These are phyloP conservation scores for Aphelinus atriplicis DNA, from an alignment of 1,140 invertebrate genomes.

Conservation along the genomic window DNA sequence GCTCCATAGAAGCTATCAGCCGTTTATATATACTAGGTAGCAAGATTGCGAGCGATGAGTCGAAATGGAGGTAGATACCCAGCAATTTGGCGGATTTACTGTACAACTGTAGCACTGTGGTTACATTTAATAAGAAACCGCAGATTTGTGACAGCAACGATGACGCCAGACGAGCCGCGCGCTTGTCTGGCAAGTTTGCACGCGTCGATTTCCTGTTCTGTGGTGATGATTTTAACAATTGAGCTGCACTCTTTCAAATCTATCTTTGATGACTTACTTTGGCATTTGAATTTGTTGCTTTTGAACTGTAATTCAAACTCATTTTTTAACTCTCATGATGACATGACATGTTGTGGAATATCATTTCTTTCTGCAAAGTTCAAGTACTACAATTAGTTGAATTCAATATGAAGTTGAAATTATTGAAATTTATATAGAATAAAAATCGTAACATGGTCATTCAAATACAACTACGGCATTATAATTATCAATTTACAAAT, in stretches of 20 bases:
- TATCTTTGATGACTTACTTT: background rate
- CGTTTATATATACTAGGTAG: slow-evolving; percentile 57
- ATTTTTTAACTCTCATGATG: too few relatives aligned
- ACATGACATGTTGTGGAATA: too few relatives aligned
- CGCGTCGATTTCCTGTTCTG: slow-evolving; percentile 38
- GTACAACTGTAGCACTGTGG: slow-evolving; percentile 57
- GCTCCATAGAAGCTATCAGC: slow-evolving; percentile 37
- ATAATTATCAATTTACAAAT: too few relatives aligned
- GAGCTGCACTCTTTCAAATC: background rate
- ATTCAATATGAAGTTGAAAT: too few relatives aligned
- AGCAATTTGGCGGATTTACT: slow-evolving; percentile 58
- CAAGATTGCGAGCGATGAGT: slow-evolving; percentile 45
- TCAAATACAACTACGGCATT: too few relatives aligned
- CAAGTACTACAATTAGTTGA: too few relatives aligned
- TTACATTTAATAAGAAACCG: slow-evolving; percentile 65
- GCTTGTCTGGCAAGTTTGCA: slow-evolving; percentile 24
- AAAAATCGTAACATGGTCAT: too few relatives aligned
- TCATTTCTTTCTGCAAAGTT: too few relatives aligned
- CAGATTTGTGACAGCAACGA: slow-evolving; percentile 54
- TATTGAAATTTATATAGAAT: too few relatives aligned
- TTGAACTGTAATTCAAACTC: background rate
- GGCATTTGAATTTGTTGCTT: background rate
- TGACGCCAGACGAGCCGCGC: slow-evolving; percentile 36
- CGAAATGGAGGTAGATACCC: slow-evolving; percentile 57
- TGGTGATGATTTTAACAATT: slow-evolving; percentile 22